Base-by-base conservation (phyloP, 64 coral and sea anemone species). In the Porites lutea region DNA sequence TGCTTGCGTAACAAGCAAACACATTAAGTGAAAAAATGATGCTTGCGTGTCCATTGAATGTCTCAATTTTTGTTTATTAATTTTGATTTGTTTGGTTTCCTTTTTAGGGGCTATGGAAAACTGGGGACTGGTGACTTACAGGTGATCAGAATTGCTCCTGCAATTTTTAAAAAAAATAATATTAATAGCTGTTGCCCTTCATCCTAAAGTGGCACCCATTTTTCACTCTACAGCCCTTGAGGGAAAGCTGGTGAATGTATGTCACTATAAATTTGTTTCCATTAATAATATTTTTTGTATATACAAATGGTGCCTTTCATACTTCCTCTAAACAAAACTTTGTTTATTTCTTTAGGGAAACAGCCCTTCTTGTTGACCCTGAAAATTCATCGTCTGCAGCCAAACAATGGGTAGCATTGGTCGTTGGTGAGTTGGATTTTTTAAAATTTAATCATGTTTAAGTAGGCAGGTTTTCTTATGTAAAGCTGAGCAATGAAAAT, bases 61-160 rank as follows among this genome's bases (percentile, higher is more conserved):
- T 72, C 14, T 72, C 4, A 72, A 16, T 7, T 7, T 6, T 22
- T 57, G 16, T 15, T 48, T 12, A 3, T 48, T 65, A 13, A 44
- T 10, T 19, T 81, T 18, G 20, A 5, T 20, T 12, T 52, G 7
- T 11, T 27, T 11, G 51, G 3, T 70, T 85, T 90, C 12, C 23
- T 54, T 75, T 90, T 21, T 52, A 98, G 97, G 97, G 48, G 94
- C 97, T 18, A 98, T 98, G 97, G 97, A 98, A 92, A 98, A 98
- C 91, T 98, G 97, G 97, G 97, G 97, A 10, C 91, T 98, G 57
- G 94, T 99, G 18, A 99, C 97, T 8, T 99, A 99, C 82, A 99
- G 97, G 97, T 98, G 21, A 51, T 77, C 12, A n/a, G n/a, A n/a
- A n/a, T n/a, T n/a, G n/a, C n/a, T n/a, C 11, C 4, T 5, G 18